These are phyloP conservation scores for Catamblyrhynchus diadema DNA, from an alignment of 2,797 vertebrate genomes.

Conservation along the genomic window DNA sequence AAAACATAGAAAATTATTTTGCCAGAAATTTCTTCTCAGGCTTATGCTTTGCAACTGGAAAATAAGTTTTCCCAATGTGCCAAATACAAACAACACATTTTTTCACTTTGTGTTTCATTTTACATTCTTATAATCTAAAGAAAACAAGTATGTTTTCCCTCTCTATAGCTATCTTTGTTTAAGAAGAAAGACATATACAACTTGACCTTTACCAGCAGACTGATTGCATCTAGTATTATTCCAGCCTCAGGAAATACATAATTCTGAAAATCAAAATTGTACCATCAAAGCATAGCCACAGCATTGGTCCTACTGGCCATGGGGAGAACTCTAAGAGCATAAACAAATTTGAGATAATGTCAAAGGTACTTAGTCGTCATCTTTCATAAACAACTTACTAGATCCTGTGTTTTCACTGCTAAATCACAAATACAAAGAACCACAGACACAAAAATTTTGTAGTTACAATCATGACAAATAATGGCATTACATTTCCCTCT, in stretches of 20 bases:
- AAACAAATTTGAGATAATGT: neutral
- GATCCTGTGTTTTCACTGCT: neutral
- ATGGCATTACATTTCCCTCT: neutral
- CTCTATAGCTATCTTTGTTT: neutral
- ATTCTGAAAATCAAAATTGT: neutral
- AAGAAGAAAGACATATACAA: neutral
- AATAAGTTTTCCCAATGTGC: neutral
- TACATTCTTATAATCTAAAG: neutral
- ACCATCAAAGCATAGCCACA: neutral
- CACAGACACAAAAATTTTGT: neutral
- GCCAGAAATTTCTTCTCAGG: neutral
- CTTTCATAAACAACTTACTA: neutral
- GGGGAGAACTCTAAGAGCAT: neutral
- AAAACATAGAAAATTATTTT: neutral
- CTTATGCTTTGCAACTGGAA: neutral
- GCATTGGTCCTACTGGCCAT: neutral
- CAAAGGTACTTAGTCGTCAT: neutral
- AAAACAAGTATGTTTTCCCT: neutral
- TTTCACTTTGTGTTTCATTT: neutral
- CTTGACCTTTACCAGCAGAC: neutral
- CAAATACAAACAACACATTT: neutral
- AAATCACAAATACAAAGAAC: neutral
- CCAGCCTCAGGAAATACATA: neutral
- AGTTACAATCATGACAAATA: neutral
- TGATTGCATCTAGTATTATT: neutral